A percentile compares a stretch with the other conserved stretches of the same genome.
phyloP scores from a whole-genome alignment of 2,113 vertebrate species.

The Megalops atlanticus region DNA sequence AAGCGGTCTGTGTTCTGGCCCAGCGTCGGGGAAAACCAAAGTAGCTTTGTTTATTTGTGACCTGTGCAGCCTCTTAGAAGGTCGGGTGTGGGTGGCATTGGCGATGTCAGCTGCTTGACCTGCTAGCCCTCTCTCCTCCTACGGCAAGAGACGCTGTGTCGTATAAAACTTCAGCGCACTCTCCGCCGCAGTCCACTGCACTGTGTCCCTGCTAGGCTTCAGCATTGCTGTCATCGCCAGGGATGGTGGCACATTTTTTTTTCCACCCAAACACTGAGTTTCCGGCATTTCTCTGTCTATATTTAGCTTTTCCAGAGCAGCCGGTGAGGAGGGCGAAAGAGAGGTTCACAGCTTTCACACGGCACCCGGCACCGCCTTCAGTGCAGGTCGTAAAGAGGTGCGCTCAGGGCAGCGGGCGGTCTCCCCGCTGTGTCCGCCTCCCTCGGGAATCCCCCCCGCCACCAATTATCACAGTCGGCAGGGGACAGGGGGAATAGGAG shows the following conservation, averaged over 20 bases:
- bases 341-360: constrained; percentile 54
- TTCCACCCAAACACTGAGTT: constrained; percentile 29
- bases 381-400: background rate
- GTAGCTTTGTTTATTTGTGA: constrained; percentile 3
- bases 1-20: background rate
- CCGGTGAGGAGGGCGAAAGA: constrained; percentile 49
- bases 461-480: background rate
- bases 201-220: background rate
- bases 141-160: background rate
- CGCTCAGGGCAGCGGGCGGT: background rate
- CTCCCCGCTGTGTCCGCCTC: background rate
- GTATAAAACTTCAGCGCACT: background rate
- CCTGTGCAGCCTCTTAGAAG: background rate
- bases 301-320: constrained; percentile 51
- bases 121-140: background rate
- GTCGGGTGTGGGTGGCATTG: background rate
- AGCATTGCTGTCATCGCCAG: background rate
- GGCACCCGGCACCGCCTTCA: constrained; percentile 45
- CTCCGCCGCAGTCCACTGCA: background rate
- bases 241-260: background rate
- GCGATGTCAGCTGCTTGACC: constrained; percentile 11
- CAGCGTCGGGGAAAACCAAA: background rate
- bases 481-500: background rate
- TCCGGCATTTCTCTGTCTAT: constrained; percentile 35
- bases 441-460: background rate